Conservation (phyloP, 2,797 vertebrate genomes). For the Gadopsis bispinosus region DNA sequence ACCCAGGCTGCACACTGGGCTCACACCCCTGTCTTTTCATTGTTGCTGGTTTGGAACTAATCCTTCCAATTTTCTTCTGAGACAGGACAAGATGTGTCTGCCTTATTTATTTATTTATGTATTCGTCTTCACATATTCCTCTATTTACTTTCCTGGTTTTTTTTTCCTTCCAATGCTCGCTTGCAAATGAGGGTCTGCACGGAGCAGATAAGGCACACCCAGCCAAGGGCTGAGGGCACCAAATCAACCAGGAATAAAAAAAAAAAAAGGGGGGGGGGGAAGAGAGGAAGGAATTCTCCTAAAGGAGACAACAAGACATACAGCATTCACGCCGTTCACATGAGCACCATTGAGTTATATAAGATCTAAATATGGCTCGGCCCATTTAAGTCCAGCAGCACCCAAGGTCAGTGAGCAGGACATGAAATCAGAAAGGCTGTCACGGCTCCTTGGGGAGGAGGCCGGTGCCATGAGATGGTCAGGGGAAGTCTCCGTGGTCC, state of each 20-base stretch:
- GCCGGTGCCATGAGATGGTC: conserved; percentile 61
- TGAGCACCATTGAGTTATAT: conserved; percentile 51
- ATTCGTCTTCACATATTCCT: conserved; percentile 80
- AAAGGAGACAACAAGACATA: conserved; percentile 68
- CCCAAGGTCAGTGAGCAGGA: conserved; percentile 68
- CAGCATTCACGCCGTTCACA: conserved; percentile 38
- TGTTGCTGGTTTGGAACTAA: conserved; percentile 86
- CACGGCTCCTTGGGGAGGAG: conserved; percentile 47
- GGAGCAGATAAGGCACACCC: conserved; percentile 83
- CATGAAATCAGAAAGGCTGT: conserved; percentile 52
- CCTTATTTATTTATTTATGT: conserved; percentile 84
- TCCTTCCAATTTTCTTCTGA: conserved; percentile 84
- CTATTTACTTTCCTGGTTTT: conserved; percentile 74
- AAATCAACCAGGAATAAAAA: conserved; percentile 77
- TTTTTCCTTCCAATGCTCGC: conserved; percentile 61
- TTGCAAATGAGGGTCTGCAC: conserved; percentile 86
- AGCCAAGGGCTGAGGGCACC: conserved; percentile 82
- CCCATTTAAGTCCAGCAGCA: conserved; percentile 54
- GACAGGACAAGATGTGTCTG: conserved; percentile 83
- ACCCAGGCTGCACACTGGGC: conserved; percentile 77
- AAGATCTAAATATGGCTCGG: conserved; percentile 58
- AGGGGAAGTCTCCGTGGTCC: conserved; percentile 60
- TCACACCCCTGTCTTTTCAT: conserved; percentile 82
- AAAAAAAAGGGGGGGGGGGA: conserved; percentile 49
- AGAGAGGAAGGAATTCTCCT: conserved; percentile 62